Evolutionary conservation across 2,888 invertebrate species (phyloP), one percentile per base, ranked within the genome.

Genomic region (Metellina segmentata): DNA sequence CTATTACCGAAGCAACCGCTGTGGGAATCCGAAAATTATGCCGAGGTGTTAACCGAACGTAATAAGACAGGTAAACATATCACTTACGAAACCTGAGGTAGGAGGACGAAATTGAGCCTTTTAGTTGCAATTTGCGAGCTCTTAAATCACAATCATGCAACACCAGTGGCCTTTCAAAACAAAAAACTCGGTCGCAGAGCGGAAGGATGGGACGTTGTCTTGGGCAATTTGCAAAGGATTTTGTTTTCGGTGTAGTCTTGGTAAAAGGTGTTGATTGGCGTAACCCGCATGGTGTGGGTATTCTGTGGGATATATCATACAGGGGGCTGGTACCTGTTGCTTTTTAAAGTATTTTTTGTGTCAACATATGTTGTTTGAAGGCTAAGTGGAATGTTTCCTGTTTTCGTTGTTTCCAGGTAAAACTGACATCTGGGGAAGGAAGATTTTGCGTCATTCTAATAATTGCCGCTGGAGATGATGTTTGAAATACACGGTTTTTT

Each of bases 91-190:
- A 83, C 69, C 79, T 11, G 19, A 69, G 78, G 6, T 19, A 16
- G 72, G 49, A 11, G 16, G 61, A 61, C 61, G 78, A n/a, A 88
- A 81, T 81, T 71, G 75, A 48, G 48, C 51, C 72, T 79, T 89
- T 89, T 85, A 79, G 78, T 34, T n/a, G n/a, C 89, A n/a, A 89
- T 83, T 61, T 53, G n/a, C 34, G 53, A 78, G 70, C 51, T 70
- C 81, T 82, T 91, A 82, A 82, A 83, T 91, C 91, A 91, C 82
- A 71, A 91, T 91, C 82, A 82, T 81, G 82, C 70, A 81, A 86
- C 81, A 70, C 87, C 53, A 52, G 52, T 7, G 16, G 53, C 34
- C 34, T 13, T 72, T n/a, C 51, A 7, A 52, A 52, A 34, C 13
- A 72, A 82, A 16, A 53, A 34, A 83, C 19, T 77, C 7, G 16